Evolutionary conservation across 2,888 invertebrate genomes (phyloP).

Genomic region (Diadegma fenestrale): DNA sequence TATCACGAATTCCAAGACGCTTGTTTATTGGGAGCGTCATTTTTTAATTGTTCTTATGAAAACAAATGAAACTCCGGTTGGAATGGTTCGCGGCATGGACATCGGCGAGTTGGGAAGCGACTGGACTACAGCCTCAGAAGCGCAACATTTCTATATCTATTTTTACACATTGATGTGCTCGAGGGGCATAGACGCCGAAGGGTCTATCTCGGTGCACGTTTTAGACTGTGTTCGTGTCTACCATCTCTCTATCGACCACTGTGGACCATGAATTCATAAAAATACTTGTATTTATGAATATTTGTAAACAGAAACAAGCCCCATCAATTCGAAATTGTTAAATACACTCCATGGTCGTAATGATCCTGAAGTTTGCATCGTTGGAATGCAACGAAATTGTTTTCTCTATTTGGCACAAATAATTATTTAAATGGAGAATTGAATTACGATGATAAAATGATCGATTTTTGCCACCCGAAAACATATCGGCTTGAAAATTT

Average conservation of each 20-base stretch:
- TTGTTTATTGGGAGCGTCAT: conserved; percentile 1
- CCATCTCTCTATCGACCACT: conserved; percentile 32
- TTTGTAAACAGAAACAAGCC: neutral
- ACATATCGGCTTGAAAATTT: no score
- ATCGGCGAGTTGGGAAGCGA: conserved; percentile 61
- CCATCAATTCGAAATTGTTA: no score
- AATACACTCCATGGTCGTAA: no score
- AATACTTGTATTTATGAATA: neutral
- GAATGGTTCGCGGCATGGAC: conserved; percentile 46
- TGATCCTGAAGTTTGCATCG: no score
- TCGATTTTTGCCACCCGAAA: no score
- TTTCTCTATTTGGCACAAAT: no score
- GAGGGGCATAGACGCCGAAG: conserved; percentile 48
- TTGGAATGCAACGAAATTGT: no score
- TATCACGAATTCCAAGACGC: neutral
- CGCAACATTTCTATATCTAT: conserved; percentile 62
- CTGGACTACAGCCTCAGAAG: conserved; percentile 58
- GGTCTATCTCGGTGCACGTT: conserved; percentile 47
- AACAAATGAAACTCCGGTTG: conserved; percentile 3
- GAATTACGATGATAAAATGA: no score
- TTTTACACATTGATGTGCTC: conserved; percentile 62
- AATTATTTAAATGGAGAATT: no score
- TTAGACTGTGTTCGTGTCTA: conserved; percentile 11
- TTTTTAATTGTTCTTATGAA: conserved; percentile 5
- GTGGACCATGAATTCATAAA: neutral